These are phyloP conservation scores for Alouatta palliata DNA, from an alignment of 2,113 vertebrate genomes.

Conservation along the genomic window DNA sequence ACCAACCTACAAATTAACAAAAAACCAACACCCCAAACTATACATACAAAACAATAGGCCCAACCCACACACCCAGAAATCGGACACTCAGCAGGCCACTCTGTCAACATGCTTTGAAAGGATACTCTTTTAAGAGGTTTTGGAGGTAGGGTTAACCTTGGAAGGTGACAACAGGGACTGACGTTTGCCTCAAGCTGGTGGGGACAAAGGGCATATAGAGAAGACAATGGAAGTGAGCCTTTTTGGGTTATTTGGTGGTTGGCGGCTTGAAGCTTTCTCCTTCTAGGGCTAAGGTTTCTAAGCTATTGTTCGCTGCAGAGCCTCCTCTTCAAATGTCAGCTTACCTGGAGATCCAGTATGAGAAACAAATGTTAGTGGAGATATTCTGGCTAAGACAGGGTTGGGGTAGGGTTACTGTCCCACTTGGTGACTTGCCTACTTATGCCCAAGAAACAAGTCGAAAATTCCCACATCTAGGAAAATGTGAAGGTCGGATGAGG, in stretches of 20 bases:
- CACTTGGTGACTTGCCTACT: background rate
- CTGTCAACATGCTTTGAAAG: background rate
- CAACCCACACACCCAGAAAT: rapidly evolving
- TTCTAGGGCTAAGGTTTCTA: background rate
- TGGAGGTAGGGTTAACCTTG: background rate
- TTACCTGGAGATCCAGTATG: background rate
- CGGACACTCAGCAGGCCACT: background rate
- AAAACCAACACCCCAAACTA: background rate
- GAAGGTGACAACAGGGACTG: background rate
- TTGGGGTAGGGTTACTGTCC: background rate
- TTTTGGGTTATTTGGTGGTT: background rate
- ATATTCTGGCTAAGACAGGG: background rate
- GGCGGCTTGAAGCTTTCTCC: background rate
- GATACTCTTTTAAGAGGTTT: background rate
- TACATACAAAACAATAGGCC: background rate
- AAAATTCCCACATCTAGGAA: background rate
- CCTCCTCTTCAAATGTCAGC: background rate
- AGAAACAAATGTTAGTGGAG: background rate
- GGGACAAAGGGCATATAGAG: background rate
- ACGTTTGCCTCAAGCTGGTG: background rate
- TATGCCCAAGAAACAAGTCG: background rate
- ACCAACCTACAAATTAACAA: background rate
- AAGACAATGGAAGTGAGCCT: background rate
- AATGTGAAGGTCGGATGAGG: background rate
- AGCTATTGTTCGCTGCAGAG: background rate